phyloP scores from a whole-genome alignment of 1,140 invertebrate genomes.

The Paraescarpia echinospica region DNA sequence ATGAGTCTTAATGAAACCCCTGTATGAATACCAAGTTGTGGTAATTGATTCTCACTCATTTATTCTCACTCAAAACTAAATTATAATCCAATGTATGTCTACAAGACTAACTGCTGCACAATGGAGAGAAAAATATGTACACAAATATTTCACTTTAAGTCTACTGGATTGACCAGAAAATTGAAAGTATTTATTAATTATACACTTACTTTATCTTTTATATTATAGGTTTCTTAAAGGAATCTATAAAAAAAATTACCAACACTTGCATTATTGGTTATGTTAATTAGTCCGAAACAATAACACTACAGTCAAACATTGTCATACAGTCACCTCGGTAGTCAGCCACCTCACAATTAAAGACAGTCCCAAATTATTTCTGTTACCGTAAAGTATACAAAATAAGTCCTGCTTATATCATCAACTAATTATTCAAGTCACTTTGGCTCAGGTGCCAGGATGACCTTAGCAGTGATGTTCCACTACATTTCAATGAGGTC shows the following conservation, averaged over 20 bases:
- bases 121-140: not conserved
- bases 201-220: not conserved
- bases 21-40: too few relatives aligned
- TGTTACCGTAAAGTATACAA: too few relatives aligned
- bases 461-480: too few relatives aligned
- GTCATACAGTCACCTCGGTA: too few relatives aligned
- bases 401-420: too few relatives aligned
- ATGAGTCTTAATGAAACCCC: not conserved
- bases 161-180: not conserved
- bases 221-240: not conserved
- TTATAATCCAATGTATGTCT: not conserved
- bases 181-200: not conserved
- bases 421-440: not conserved
- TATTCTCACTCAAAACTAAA: not conserved
- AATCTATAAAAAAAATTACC: not conserved
- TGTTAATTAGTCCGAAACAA: not conserved
- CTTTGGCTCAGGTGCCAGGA: too few relatives aligned
- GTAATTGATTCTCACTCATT: too few relatives aligned
- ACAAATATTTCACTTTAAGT: not conserved
- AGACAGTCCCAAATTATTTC: too few relatives aligned
- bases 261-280: not conserved
- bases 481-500: not conserved
- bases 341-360: too few relatives aligned
- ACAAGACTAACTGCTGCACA: not conserved
- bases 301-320: not conserved